Evolutionary conservation across 2,113 vertebrate genomes (phyloP).

Genomic region (Chlamydotis undulata): DNA sequence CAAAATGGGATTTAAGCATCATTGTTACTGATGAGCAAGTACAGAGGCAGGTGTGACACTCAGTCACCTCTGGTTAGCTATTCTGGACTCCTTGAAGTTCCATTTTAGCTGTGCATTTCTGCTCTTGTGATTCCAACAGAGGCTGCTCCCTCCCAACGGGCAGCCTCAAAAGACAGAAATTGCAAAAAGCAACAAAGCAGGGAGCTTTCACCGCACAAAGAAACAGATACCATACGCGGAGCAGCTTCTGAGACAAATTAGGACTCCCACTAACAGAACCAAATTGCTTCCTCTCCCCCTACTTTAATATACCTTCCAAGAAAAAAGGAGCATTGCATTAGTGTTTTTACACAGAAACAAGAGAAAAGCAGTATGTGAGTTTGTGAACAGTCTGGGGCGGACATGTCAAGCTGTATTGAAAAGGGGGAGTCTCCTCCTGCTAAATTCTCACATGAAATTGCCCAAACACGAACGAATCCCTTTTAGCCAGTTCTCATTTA

Average conservation of each 20-base stretch:
- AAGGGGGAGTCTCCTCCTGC: background rate
- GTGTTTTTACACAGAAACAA: background rate
- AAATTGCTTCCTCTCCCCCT: slow-evolving; percentile 27
- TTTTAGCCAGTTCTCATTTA: slow-evolving; percentile 31
- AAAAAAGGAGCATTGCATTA: background rate
- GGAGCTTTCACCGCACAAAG: slow-evolving; percentile 20
- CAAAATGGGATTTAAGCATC: background rate
- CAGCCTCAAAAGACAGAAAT: slow-evolving; percentile 29
- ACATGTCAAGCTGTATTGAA: background rate
- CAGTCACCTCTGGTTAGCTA: slow-evolving; percentile 19
- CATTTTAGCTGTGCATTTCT: slow-evolving; percentile 12
- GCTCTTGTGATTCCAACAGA: slow-evolving; percentile 28
- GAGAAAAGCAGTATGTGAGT: background rate
- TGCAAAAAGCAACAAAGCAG: slow-evolving; percentile 23
- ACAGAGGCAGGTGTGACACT: slow-evolving; percentile 24
- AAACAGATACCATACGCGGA: background rate
- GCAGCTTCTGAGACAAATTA: slow-evolving; percentile 24
- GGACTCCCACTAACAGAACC: background rate
- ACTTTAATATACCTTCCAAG: background rate
- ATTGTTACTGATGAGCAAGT: slow-evolving; percentile 1
- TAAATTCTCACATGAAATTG: slow-evolving; percentile 28
- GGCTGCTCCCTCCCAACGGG: background rate
- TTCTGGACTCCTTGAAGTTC: background rate
- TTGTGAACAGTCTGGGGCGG: background rate
- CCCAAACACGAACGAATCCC: background rate